These are phyloP conservation scores for Luperina testacea DNA, from an alignment of 2,888 invertebrate species.

Conservation along the genomic window DNA sequence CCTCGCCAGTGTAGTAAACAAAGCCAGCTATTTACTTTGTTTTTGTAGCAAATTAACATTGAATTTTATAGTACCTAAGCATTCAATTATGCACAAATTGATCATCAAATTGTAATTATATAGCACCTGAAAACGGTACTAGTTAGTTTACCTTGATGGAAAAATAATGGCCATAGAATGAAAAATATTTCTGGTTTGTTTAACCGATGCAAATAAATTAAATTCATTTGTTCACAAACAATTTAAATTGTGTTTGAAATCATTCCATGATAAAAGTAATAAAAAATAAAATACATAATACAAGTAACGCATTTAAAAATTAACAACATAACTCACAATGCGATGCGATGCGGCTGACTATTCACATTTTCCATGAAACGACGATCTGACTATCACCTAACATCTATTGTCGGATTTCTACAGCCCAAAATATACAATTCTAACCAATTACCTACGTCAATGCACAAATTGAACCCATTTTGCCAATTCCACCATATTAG, in stretches of 20 bases:
- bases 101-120: background rate
- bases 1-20: background rate
- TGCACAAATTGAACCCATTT: background rate
- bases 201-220: too few relatives aligned
- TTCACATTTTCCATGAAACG: background rate
- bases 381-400: background rate
- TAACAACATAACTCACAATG: too few relatives aligned
- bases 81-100: background rate
- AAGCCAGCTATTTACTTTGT: background rate
- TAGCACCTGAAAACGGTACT: too few relatives aligned
- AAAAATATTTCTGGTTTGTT: background rate
- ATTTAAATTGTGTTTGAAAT: too few relatives aligned
- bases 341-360: background rate
- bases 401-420: background rate
- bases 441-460: conserved; percentile 6
- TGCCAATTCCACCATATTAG: conserved; percentile 3
- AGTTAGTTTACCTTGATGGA: background rate
- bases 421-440: background rate
- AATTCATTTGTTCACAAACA: too few relatives aligned
- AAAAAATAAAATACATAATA: too few relatives aligned
- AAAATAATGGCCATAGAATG: background rate
- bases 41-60: background rate
- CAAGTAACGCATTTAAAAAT: too few relatives aligned
- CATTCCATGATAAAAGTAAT: too few relatives aligned
- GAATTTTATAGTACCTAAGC: background rate